Conservation (phyloP, 2,797 vertebrate species). For the Anisognathus igniventris region DNA sequence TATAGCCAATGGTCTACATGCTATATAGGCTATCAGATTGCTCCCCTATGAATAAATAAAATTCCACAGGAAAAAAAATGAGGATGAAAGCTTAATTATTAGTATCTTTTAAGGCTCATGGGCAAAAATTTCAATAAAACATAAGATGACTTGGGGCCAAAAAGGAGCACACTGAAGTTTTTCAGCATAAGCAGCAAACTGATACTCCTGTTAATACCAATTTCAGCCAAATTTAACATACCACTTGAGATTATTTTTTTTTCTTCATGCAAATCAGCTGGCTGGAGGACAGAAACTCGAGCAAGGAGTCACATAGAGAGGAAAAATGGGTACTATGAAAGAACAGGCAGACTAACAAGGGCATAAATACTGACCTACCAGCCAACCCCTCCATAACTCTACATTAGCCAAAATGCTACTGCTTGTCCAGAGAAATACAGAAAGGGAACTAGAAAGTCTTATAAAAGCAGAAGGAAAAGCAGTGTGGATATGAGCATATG, state of each 20-base stretch:
- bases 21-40: not conserved
- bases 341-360: not conserved
- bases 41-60: not conserved
- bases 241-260: not conserved
- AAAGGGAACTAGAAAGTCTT: not conserved
- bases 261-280: not conserved
- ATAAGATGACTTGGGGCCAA: not conserved
- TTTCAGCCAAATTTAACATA: not conserved
- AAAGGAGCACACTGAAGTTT: not conserved
- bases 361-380: not conserved
- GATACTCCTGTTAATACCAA: not conserved
- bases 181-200: not conserved
- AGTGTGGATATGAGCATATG: not conserved
- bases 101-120: not conserved
- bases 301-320: not conserved
- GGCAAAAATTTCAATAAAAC: not conserved
- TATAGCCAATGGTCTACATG: not conserved
- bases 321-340: not conserved
- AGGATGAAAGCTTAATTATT: not conserved
- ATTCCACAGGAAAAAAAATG: not conserved
- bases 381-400: not conserved
- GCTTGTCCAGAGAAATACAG: not conserved
- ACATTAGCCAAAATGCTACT: not conserved
- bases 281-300: not conserved
- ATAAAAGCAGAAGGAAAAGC: not conserved